Evolutionary conservation across 2,888 invertebrate genomes (phyloP).

Genomic region (Pandemis corylana): DNA sequence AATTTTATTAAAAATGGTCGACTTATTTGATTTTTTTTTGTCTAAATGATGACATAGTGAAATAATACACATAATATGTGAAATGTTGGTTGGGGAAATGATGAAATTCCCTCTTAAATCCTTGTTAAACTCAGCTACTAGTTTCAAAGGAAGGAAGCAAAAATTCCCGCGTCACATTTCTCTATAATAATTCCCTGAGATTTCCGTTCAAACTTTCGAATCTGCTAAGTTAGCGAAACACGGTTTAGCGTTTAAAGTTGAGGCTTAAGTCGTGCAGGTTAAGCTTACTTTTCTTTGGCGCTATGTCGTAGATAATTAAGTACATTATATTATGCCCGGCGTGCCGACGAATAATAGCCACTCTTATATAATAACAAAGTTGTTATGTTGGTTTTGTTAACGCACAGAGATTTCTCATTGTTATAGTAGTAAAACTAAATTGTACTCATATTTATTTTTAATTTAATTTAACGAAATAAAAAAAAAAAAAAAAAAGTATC

Average conservation of each 20-base stretch:
- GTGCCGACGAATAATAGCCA: constrained; percentile 23
- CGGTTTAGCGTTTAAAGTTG: constrained; percentile 5
- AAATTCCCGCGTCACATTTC: constrained; percentile 33
- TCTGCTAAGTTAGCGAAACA: constrained; percentile 32
- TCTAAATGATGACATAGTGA: too few species aligned
- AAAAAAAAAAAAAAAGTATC: too few species aligned
- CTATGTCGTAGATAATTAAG: constrained; percentile 23
- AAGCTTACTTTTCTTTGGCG: constrained; percentile 12
- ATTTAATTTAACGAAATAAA: too few species aligned
- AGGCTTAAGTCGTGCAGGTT: constrained; percentile 2
- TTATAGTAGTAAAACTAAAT: background rate
- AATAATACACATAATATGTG: too few species aligned
- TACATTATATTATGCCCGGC: constrained; percentile 19
- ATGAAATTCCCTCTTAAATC: too few species aligned
- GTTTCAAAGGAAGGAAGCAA: constrained; percentile 21
- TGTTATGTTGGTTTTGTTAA: constrained; percentile 16
- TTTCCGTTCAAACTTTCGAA: constrained; percentile 30
- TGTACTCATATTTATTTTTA: too few species aligned
- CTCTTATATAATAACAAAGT: constrained; percentile 20
- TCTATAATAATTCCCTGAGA: constrained; percentile 32
- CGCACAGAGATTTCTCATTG: constrained; percentile 27
- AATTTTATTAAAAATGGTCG: too few species aligned
- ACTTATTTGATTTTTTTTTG: too few species aligned
- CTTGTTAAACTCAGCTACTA: background rate
- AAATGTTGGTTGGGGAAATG: too few species aligned